Base-by-base conservation (phyloP, 2,113 vertebrate species). In the Ariopsis seemanni region DNA sequence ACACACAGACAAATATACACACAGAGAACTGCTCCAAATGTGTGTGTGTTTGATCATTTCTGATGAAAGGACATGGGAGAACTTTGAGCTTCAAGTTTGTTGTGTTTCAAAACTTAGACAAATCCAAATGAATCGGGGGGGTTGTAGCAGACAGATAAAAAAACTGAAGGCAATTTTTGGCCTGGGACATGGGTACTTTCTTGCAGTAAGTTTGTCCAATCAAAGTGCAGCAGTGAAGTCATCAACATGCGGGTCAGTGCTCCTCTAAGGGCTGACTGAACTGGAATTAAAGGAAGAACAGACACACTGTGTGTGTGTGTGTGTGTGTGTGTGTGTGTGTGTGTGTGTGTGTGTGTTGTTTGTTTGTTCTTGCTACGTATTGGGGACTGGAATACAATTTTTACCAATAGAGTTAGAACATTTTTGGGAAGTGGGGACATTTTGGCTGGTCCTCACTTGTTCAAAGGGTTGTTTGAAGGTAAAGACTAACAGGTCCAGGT, bases 261-360 rank as follows among this genome's bases (percentile, higher is more conserved):
- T 84, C n/a, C 71, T 87, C 89, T 83, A 88, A 90, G 87, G 85
- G 83, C 55, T 78, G 87, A 88, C 85, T 90, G 85, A 91, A 82
- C 82, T 89, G 87, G 87, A 88, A 90, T 85, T 85, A 90, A 91
- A 88, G 2, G 50, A 57, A 74, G 90, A 88, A 91, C 83, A 82
- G 69, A 87, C 82, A 55, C 48, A 67, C 14, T 75, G 63, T 77
- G 69, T 52, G 82, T 83, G 52, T 83, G 30, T 74, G 4, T 79
- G 34, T 75, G 57, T 72, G 55, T 34, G 69, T 65, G 63, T 25
- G 67, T 67, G 50, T 71, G 75, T n/a, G 65, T 79, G n/a, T 69
- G n/a, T 27, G 65, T 67, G 65, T 67, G 65, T 67, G 25, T 67
- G 25, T 27, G 25, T 27, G 63, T 67, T 65, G 22, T 65, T 22